These are phyloP conservation scores for Tolmerus cingulatus DNA, from an alignment of 2,888 invertebrate species.

Conservation along the genomic window DNA sequence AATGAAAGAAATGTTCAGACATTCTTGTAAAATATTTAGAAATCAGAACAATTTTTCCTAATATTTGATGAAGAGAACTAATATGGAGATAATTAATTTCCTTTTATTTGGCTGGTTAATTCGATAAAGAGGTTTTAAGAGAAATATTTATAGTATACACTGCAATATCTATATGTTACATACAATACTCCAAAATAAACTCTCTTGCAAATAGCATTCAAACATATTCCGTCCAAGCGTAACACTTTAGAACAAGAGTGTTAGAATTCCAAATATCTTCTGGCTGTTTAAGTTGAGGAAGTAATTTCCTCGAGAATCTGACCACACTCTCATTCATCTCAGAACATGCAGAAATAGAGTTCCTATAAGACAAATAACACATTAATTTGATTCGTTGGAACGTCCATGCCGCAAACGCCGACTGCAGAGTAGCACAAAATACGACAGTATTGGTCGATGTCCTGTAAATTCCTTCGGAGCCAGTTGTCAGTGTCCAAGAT, in stretches of 20 bases:
- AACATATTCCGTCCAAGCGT: background rate
- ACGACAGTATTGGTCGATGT: background rate
- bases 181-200: background rate
- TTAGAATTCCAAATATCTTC: background rate
- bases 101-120: too few species aligned
- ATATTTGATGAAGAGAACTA: too few species aligned
- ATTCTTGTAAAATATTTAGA: too few species aligned
- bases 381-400: background rate
- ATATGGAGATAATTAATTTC: too few species aligned
- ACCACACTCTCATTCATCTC: background rate
- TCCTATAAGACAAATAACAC: background rate
- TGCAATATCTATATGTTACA: too few species aligned
- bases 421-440: background rate
- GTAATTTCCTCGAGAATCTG: background rate
- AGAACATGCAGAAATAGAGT: background rate
- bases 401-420: background rate
- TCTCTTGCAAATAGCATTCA: background rate
- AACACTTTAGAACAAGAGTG: background rate
- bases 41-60: too few species aligned
- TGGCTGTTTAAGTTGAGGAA: background rate
- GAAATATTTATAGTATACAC: too few species aligned
- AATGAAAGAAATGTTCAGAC: too few species aligned
- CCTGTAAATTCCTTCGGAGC: background rate
- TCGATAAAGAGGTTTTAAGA: too few species aligned
- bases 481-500: background rate